These are phyloP conservation scores for Trichonephila clavata DNA, from an alignment of 1,140 invertebrate genomes.

Conservation along the genomic window DNA sequence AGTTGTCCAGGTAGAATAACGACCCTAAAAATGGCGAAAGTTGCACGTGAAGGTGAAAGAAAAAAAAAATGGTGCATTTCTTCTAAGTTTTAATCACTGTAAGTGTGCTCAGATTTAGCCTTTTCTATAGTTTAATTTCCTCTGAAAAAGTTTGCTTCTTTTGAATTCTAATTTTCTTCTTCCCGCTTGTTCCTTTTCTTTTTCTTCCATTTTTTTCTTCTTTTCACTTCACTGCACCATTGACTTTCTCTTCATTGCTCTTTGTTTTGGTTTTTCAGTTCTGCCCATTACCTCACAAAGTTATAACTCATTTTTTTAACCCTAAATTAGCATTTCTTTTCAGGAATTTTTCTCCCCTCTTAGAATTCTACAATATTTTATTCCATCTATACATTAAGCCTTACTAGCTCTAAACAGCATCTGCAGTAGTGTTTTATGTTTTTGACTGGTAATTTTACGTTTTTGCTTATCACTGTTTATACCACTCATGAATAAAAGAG, in stretches of 20 bases:
- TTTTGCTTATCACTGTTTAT: too few relatives aligned
- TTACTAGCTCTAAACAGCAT: too few relatives aligned
- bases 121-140: conserved; percentile 1
- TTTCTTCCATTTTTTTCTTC: not conserved
- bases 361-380: too few relatives aligned
- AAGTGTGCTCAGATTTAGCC: conserved; percentile 2
- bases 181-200: not conserved
- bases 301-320: not conserved
- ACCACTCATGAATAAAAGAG: too few relatives aligned
- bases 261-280: not conserved
- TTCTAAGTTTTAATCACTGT: not conserved
- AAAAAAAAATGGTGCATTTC: not conserved
- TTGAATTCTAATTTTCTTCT: not conserved
- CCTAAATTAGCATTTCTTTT: not conserved
- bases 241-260: not conserved
- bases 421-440: too few relatives aligned
- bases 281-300: not conserved
- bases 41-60: not conserved
- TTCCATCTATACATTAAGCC: too few relatives aligned
- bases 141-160: not conserved
- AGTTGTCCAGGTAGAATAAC: not conserved
- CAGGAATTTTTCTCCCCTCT: too few relatives aligned
- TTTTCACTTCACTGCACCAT: not conserved
- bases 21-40: not conserved
- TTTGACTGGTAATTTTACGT: too few relatives aligned